Base-by-base conservation (phyloP, 2,888 invertebrate species). In the Chymomyza caudatula region DNA sequence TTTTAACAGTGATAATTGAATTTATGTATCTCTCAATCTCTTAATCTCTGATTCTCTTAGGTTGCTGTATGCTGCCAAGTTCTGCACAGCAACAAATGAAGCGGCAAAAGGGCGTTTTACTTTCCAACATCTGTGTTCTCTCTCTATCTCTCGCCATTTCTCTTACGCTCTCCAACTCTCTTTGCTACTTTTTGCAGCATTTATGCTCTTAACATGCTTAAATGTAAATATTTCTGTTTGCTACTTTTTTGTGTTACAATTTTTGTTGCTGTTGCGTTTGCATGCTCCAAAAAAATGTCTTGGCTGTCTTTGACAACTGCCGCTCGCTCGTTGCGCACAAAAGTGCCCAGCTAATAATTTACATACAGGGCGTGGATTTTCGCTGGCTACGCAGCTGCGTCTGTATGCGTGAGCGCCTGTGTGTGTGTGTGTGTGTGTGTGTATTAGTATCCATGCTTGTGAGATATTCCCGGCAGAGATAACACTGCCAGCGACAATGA, bases 351-450 rank as follows among this genome's bases (percentile, higher is more conserved):
- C 87, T 83, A 83, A 83, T 87, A 87, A 87, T 86, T 87, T 84
- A 87, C 87, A 87, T 87, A 86, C 76, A 81, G 83, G 87, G 83
- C 87, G 87, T 83, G 83, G 87, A 83, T 87, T 87, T 87, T 87
- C 67, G 69, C 65, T 79, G 55, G 64, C 69, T 70, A 60, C 69
- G 60, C 77, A 51, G 64, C 69, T 70, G 65, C 69, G 60, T 75
- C 59, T 54, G 25, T 57, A 20, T 57, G 57, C 13, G 20, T 47
- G 15, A 44, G 55, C 17, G 54, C 6, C 15, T 49, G 55, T 62
- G 2, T 23, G n/a, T 56, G 23, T 56, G 51, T 20, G 2, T 63
- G 58, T 60, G 60, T 61, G 17, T 44, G 57, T 59, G 25, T 22
- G 19, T 55, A 19, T 55, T 19, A 13, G 42, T 43, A 22, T 44